Percentiles rank a stretch among this genome's conserved stretches.
Evolutionary conservation across 2,797 vertebrate genomes (phyloP).

Genomic region (Sebastes taczanowskii): DNA sequence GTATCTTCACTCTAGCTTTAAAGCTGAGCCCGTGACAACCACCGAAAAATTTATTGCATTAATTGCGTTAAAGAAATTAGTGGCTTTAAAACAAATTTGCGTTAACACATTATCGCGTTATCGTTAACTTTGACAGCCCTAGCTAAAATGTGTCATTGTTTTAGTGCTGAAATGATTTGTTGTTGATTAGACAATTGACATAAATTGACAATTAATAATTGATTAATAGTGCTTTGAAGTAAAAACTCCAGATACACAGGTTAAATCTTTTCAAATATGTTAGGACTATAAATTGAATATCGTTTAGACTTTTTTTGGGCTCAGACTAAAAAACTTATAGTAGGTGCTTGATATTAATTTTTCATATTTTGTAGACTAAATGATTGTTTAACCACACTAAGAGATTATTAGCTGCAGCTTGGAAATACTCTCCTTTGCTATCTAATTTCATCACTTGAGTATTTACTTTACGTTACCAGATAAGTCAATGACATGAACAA

Average conservation of each 20-base stretch:
- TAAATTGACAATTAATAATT: neutral
- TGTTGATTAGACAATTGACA: neutral
- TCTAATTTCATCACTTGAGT: neutral
- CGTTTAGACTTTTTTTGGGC: neutral
- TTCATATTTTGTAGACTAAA: neutral
- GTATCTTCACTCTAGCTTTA: too few relatives aligned
- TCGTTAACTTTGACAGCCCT: too few relatives aligned
- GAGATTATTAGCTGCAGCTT: neutral
- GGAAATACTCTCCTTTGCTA: neutral
- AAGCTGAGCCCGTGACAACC: too few relatives aligned
- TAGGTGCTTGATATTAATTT: neutral
- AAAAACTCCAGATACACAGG: neutral
- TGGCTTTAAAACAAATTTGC: too few relatives aligned
- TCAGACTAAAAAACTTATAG: neutral
- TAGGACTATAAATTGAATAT: neutral
- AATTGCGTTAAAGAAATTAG: too few relatives aligned
- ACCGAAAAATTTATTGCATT: too few relatives aligned
- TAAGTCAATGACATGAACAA: neutral
- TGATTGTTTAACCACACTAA: neutral
- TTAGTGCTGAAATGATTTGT: neutral
- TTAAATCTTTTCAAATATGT: neutral
- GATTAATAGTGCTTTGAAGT: neutral
- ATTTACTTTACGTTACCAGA: neutral
- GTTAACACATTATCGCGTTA: too few relatives aligned
- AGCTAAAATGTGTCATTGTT: neutral